These are phyloP conservation scores for Scyliorhinus canicula DNA, from an alignment of 2,797 vertebrate species.

Conservation along the genomic window DNA sequence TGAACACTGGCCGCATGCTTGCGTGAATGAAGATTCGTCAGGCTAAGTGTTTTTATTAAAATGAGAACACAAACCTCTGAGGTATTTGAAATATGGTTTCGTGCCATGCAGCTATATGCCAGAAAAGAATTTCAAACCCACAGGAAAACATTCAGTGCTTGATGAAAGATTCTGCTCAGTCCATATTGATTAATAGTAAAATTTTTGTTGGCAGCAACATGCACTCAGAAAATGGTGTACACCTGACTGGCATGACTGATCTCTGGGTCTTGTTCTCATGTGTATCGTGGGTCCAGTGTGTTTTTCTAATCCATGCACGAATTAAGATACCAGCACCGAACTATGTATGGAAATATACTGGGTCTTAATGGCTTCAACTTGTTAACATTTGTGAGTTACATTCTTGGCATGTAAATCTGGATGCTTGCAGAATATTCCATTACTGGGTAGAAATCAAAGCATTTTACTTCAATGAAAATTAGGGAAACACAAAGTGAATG, in stretches of 20 bases:
- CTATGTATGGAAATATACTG: slow-evolving; percentile 10
- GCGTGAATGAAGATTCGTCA: background rate
- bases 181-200: slow-evolving; percentile 25
- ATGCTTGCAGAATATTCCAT: background rate
- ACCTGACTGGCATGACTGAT: background rate
- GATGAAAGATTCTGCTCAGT: slow-evolving; percentile 25
- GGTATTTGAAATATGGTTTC: slow-evolving; percentile 30
- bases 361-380: slow-evolving; percentile 13
- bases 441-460: slow-evolving; percentile 11
- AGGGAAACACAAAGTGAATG: background rate
- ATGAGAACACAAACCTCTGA: background rate
- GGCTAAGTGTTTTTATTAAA: background rate
- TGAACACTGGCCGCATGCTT: background rate
- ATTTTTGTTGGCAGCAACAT: slow-evolving; percentile 12
- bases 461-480: background rate
- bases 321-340: background rate
- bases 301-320: slow-evolving; percentile 7
- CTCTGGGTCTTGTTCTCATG: background rate
- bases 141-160: slow-evolving; percentile 23
- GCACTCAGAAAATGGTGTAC: background rate
- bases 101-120: slow-evolving; percentile 14
- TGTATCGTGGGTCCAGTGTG: background rate
- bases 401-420: slow-evolving; percentile 22
- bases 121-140: slow-evolving; percentile 35
- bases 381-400: slow-evolving; percentile 31